Evolutionary conservation across 2,113 vertebrate species (phyloP).

Genomic region (Phylloscopus trochiloides): DNA sequence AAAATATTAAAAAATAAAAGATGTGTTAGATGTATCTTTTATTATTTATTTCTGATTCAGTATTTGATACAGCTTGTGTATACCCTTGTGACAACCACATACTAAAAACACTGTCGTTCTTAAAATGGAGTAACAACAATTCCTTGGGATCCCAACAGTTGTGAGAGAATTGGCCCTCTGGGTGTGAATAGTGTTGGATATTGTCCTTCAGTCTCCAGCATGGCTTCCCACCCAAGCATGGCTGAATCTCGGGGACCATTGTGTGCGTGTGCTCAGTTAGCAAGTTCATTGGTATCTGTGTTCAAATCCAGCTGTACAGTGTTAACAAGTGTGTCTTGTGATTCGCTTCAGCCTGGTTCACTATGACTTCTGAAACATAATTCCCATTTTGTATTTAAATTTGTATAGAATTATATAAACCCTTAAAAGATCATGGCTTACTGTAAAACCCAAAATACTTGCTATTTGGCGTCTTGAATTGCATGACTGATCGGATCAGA

Average conservation of each 20-base stretch:
- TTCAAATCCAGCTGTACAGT: not conserved
- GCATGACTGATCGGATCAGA: not conserved
- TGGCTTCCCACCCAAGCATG: not conserved
- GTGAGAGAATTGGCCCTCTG: not conserved
- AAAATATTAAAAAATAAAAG: constrained; percentile 45
- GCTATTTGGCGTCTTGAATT: not conserved
- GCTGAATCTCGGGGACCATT: constrained; percentile 25
- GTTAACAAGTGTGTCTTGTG: constrained; percentile 20
- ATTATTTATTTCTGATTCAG: constrained; percentile 66
- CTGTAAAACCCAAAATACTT: constrained; percentile 37
- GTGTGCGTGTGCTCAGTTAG: not conserved
- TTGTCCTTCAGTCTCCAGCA: not conserved
- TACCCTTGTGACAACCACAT: constrained; percentile 16
- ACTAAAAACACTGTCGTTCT: not conserved
- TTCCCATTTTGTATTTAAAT: constrained; percentile 7
- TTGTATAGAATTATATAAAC: not conserved
- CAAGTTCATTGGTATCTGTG: not conserved
- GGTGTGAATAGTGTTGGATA: not conserved
- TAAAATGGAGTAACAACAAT: constrained; percentile 4
- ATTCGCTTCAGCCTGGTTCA: not conserved
- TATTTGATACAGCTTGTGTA: constrained; percentile 30
- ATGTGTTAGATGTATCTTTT: constrained; percentile 62
- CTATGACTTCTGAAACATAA: not conserved
- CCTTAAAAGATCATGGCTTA: not conserved
- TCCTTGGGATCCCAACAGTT: not conserved